Conservation (phyloP, 2,888 invertebrate species). For the Meganola albula region DNA sequence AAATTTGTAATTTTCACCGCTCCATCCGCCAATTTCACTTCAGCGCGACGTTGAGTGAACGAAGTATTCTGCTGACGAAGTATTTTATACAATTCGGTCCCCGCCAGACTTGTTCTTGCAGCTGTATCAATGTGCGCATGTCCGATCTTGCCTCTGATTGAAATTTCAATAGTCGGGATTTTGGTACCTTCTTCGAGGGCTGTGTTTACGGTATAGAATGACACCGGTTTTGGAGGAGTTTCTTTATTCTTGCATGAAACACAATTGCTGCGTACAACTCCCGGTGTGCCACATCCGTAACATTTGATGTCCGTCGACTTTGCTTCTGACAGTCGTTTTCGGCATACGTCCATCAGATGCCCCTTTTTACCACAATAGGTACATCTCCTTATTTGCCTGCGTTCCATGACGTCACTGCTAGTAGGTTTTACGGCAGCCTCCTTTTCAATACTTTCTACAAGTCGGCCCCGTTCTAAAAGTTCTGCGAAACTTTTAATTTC, state of each 20-base stretch:
- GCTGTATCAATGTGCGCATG: slow-evolving; percentile 1
- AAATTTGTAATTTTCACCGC: background rate
- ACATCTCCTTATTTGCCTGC: background rate
- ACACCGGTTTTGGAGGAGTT: slow-evolving; percentile 1
- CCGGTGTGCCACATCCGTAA: slow-evolving; percentile 9
- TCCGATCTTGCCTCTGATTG: background rate
- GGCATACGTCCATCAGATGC: background rate
- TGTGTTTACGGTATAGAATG: background rate
- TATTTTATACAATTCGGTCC: slow-evolving; percentile 1
- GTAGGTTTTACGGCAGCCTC: background rate
- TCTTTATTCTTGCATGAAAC: slow-evolving; percentile 6
- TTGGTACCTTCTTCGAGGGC: background rate
- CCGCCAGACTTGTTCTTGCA: slow-evolving; percentile 1
- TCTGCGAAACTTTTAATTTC: slow-evolving; percentile 1
- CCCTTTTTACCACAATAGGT: slow-evolving; percentile 2
- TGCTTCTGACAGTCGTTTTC: slow-evolving; percentile 1
- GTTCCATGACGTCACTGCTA: background rate
- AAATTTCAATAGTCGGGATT: slow-evolving; percentile 1
- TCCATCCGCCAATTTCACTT: slow-evolving; percentile 3
- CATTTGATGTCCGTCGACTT: background rate
- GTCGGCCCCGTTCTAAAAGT: background rate
- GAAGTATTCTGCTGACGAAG: background rate
- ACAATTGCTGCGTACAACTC: slow-evolving; percentile 7
- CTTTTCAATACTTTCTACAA: background rate
- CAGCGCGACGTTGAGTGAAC: background rate